Evolutionary conservation across 2,113 vertebrate genomes (phyloP).

Genomic region (Neolamprologus kungweensis): DNA sequence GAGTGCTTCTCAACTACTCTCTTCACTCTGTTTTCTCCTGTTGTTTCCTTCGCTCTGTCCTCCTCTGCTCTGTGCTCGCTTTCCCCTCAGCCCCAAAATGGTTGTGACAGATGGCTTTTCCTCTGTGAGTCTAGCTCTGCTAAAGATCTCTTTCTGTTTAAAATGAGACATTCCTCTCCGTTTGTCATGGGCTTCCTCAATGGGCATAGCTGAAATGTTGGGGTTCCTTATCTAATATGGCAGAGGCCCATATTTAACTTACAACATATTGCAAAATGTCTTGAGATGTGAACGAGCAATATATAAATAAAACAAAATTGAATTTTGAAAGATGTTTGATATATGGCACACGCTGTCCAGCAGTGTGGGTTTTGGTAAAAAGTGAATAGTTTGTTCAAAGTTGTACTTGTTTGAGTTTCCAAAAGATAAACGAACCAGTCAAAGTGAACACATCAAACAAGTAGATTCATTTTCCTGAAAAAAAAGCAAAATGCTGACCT

Average conservation of each 20-base stretch:
- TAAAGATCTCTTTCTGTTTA: background rate
- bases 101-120: background rate
- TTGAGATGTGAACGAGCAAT: background rate
- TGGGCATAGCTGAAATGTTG: background rate
- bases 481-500: background rate
- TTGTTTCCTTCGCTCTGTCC: background rate
- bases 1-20: background rate
- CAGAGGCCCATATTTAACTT: background rate
- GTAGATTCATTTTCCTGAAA: constrained; percentile 1
- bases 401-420: constrained; percentile 8
- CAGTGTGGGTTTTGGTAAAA: constrained; percentile 6
- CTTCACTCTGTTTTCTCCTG: background rate
- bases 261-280: background rate
- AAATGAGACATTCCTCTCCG: background rate
- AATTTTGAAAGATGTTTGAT: background rate
- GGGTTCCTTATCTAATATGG: background rate
- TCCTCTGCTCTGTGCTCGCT: background rate
- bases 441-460: constrained; percentile 18
- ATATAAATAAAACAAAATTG: background rate
- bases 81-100: background rate
- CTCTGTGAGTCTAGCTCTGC: background rate
- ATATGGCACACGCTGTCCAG: background rate
- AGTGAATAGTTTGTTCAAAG: constrained; percentile 40
- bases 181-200: background rate
- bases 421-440: constrained; percentile 20